Evolutionary conservation across 2,888 invertebrate species (phyloP), one percentile per base, ranked within the genome.

Genomic region (Linnaemya tessellans): DNA sequence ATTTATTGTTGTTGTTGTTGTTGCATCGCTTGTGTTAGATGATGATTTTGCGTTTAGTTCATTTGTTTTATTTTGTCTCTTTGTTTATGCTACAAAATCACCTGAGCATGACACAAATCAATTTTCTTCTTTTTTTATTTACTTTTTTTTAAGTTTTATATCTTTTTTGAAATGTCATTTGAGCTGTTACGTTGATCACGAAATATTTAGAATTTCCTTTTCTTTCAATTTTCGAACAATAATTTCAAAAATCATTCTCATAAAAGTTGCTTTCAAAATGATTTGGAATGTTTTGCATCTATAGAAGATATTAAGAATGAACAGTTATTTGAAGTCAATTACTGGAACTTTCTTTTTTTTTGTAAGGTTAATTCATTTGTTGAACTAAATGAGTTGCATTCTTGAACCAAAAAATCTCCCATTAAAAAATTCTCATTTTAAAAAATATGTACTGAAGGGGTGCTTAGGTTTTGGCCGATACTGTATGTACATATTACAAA

Each of bases 51-150:
- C 46, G 62, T 70, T 83, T 67, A 73, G 30, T 41, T 35, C 3
- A 10, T 25, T 70, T 56, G 35, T 15, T 65, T 58, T 18, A 25
- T 73, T 46, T 20, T 30, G 13, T 56, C 43, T 25, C 30, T 54
- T 56, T 64, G 25, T 56, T 75, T 8, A 64, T 46, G 60, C 30
- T 58, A 71, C 56, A 70, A 65, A 77, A 78, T 74, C 84, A 78
- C 68, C 73, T 74, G 73, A 68, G 84, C 84, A 73, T 84, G 84
- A 84, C 84, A 81, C 56, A 81, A 77, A 84, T 84, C 78, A 81
- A 74, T 84, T 77, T 74, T 80, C 62, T 46, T 25, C 9, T 65
- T 43, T 56, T 58, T 22, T 35, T n/a, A n/a, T n/a, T n/a, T n/a
- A n/a, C 4, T 43, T 46, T 15, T 11, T 35, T 15, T 67, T 51